Evolutionary conservation across 1,140 invertebrate genomes (phyloP).

Genomic region (Papilio xuthus): DNA sequence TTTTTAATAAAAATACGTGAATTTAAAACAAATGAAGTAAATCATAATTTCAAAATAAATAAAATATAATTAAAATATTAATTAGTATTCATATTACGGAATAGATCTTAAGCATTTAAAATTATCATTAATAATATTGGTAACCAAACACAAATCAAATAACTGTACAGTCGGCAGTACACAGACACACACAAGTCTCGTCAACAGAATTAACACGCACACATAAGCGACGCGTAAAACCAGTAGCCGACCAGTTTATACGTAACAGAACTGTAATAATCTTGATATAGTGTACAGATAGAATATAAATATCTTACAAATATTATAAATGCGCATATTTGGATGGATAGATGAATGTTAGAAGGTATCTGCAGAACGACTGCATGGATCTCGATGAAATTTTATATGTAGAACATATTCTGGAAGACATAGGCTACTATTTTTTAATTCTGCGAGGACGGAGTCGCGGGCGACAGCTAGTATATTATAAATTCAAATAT

Average conservation of each 20-base stretch:
- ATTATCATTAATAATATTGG: conserved; percentile 22
- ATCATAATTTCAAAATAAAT: neutral
- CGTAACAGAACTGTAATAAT: conserved; percentile 77
- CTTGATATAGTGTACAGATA: conserved; percentile 66
- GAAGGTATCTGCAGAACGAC: too few species aligned
- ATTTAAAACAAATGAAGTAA: neutral
- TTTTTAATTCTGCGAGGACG: too few species aligned
- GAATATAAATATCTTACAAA: conserved; percentile 41
- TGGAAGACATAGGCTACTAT: too few species aligned
- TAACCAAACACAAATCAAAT: conserved; percentile 40
- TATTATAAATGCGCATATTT: too few species aligned
- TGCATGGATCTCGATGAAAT: too few species aligned
- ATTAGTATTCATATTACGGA: neutral
- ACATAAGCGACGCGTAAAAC: conserved; percentile 70
- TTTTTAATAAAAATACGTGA: too few species aligned
- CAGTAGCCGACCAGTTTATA: conserved; percentile 75
- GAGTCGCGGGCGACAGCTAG: too few species aligned
- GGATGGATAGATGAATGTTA: too few species aligned
- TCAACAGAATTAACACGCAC: conserved; percentile 49
- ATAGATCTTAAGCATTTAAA: neutral
- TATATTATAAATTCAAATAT: too few species aligned
- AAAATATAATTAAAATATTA: neutral
- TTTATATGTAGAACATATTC: too few species aligned
- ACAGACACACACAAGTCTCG: conserved; percentile 43
- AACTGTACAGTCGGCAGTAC: conserved; percentile 35